Conservation (phyloP, 2,888 invertebrate species). For the Lasioglossum marginatum region DNA sequence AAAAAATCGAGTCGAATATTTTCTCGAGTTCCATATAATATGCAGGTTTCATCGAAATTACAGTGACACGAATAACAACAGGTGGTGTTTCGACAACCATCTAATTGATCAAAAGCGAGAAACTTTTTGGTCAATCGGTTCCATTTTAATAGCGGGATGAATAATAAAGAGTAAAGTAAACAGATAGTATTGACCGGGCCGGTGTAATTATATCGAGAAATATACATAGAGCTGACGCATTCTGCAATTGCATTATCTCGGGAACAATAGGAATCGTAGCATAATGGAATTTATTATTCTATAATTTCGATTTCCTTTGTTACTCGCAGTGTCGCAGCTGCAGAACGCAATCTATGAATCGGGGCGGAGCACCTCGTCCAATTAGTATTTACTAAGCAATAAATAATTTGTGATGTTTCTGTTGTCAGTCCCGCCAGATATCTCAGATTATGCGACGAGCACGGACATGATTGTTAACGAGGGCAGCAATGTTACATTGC, state of each 20-base stretch:
- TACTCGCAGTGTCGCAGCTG: not conserved
- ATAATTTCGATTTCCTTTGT: not conserved
- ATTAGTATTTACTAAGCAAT: not conserved
- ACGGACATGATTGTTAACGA: slow-evolving; percentile 92
- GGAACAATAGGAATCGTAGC: not conserved
- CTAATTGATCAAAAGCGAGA: too few relatives aligned
- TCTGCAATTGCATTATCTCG: not conserved
- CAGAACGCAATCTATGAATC: not conserved
- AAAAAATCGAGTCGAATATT: not conserved
- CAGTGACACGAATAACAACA: not conserved
- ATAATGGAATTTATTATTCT: not conserved
- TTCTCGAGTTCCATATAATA: not conserved
- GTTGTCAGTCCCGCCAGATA: slow-evolving; percentile 90
- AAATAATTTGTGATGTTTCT: not conserved
- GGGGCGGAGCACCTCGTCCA: not conserved
- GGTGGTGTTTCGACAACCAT: not conserved
- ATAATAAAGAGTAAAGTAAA: not conserved
- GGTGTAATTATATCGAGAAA: not conserved
- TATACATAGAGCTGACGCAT: not conserved
- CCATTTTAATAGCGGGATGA: not conserved
- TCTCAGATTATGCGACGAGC: slow-evolving; percentile 90
- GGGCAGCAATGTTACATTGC: slow-evolving; percentile 90
- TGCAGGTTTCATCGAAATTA: not conserved
- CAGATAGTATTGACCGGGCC: not conserved
- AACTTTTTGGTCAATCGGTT: not conserved